These are phyloP conservation scores for Leguminivora glycinivorella DNA, from an alignment of 1,140 invertebrate species.

Conservation along the genomic window DNA sequence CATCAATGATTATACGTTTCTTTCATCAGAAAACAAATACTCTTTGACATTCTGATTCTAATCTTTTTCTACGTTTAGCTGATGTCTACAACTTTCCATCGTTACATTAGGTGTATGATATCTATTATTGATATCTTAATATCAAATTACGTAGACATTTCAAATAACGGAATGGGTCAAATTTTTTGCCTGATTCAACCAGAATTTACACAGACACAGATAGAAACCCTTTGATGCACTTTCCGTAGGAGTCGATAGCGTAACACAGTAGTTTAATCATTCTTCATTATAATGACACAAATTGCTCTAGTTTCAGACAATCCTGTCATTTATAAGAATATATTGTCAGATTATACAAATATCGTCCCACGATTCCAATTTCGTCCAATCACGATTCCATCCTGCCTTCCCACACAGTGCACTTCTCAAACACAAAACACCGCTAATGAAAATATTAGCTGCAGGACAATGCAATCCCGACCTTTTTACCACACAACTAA, in stretches of 20 bases:
- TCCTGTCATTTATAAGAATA: neutral
- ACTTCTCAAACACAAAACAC: slow-evolving; percentile 11
- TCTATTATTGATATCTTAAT: no score
- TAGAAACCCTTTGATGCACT: neutral
- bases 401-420: slow-evolving; percentile 16
- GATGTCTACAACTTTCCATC: no score
- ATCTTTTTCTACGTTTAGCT: no score
- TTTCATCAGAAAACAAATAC: no score
- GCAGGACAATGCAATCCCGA: neutral
- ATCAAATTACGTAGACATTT: no score
- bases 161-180: no score
- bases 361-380: slow-evolving; percentile 8
- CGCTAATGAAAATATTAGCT: neutral
- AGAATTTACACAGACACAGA: neutral
- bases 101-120: no score
- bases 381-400: slow-evolving; percentile 12
- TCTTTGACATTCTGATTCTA: no score
- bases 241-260: neutral
- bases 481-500: neutral
- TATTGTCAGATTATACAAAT: slow-evolving; percentile 10
- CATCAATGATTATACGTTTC: no score
- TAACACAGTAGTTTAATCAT: neutral
- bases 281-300: slow-evolving; percentile 2
- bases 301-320: neutral
- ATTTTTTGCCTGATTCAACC: no score